phyloP scores from a whole-genome alignment of 2,113 vertebrate species.

The Lophotis ruficrista region DNA sequence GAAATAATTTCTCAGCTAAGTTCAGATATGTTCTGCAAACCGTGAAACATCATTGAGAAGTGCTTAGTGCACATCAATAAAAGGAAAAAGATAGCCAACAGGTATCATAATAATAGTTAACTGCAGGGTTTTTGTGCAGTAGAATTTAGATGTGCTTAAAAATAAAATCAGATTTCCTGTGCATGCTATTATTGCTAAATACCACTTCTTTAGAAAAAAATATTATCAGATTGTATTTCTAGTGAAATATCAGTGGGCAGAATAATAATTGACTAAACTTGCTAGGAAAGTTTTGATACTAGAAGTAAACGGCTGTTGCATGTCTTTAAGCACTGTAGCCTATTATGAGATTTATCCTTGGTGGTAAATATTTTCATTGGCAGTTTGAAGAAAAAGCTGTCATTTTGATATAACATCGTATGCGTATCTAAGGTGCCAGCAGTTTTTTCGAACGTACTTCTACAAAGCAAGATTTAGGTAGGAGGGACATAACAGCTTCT shows the following conservation, averaged over 20 bases:
- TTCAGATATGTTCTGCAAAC: slow-evolving; percentile 69
- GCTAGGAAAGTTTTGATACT: slow-evolving; percentile 12
- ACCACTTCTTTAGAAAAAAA: slow-evolving; percentile 54
- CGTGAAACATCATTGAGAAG: slow-evolving; percentile 59
- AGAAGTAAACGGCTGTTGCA: slow-evolving; percentile 15
- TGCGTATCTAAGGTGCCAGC: slow-evolving; percentile 37
- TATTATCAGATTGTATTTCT: slow-evolving; percentile 33
- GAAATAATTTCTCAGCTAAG: slow-evolving; percentile 69
- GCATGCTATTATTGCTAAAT: slow-evolving; percentile 57
- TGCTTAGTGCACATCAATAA: slow-evolving; percentile 40
- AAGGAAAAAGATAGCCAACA: slow-evolving; percentile 15
- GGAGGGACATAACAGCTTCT: slow-evolving; percentile 29
- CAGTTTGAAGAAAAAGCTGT: slow-evolving; percentile 53
- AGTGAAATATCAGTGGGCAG: not conserved
- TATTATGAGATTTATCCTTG: slow-evolving; percentile 60
- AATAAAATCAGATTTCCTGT: slow-evolving; percentile 47
- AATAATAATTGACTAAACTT: slow-evolving; percentile 42
- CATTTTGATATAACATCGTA: slow-evolving; percentile 30
- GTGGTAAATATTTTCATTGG: slow-evolving; percentile 42
- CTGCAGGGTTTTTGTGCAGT: slow-evolving; percentile 5
- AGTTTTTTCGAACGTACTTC: slow-evolving; percentile 40
- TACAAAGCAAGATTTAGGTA: slow-evolving; percentile 29
- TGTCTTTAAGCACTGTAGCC: slow-evolving; percentile 22
- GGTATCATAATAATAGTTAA: slow-evolving; percentile 47
- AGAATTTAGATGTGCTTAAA: slow-evolving; percentile 56